These are phyloP conservation scores for Grus americana DNA, from an alignment of 2,113 vertebrate species.

Conservation along the genomic window DNA sequence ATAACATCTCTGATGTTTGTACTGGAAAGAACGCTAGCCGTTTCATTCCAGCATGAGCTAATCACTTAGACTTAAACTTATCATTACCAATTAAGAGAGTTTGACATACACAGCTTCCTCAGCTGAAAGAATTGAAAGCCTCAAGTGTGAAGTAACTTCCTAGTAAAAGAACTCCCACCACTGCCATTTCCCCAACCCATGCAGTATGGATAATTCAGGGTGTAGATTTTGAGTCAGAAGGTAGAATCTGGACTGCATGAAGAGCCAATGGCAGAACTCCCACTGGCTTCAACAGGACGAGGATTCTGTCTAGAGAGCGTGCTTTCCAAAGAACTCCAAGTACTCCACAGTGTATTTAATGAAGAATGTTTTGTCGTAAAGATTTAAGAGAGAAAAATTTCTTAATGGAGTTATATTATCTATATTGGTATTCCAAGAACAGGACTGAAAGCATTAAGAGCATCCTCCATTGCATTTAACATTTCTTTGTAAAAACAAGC, in stretches of 20 bases:
- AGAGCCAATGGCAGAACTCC: not conserved
- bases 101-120: not conserved
- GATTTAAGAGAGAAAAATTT: not conserved
- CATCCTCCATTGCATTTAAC: not conserved
- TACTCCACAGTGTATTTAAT: not conserved
- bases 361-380: not conserved
- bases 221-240: not conserved
- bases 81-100: not conserved
- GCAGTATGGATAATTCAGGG: not conserved
- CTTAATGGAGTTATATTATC: not conserved
- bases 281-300: not conserved
- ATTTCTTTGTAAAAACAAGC: not conserved
- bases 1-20: not conserved
- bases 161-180: not conserved
- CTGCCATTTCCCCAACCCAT: not conserved
- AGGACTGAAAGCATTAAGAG: not conserved
- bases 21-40: not conserved
- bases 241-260: not conserved
- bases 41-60: not conserved
- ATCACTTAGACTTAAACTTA: not conserved
- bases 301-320: not conserved
- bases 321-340: not conserved
- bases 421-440: not conserved
- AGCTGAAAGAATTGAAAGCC: not conserved
- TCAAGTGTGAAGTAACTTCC: not conserved